These are phyloP conservation scores for Connochaetes taurinus DNA, from an alignment of 2,113 vertebrate species.

Conservation along the genomic window DNA sequence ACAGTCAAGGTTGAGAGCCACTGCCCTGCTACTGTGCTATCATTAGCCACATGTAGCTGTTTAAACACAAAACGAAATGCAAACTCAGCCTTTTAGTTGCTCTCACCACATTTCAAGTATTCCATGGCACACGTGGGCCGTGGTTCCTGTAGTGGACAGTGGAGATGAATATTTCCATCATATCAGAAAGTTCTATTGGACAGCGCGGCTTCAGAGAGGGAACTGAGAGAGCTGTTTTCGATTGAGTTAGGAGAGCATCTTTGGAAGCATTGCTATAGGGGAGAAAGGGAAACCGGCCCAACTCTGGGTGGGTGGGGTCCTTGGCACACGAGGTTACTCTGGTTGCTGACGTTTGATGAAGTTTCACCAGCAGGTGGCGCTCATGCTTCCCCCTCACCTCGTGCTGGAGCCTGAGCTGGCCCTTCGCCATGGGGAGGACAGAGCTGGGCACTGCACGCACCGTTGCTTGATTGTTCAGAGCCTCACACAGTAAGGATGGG, in stretches of 20 bases:
- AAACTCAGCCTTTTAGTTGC: background rate
- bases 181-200: background rate
- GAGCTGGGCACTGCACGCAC: background rate
- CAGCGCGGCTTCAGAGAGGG: background rate
- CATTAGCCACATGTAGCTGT: background rate
- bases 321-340: background rate
- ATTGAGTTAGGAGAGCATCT: background rate
- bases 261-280: background rate
- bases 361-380: background rate
- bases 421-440: background rate
- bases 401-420: background rate
- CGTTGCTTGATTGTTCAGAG: background rate
- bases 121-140: rapidly evolving
- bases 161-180: background rate
- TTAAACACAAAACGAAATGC: background rate
- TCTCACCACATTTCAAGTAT: too few relatives aligned
- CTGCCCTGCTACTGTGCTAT: too few relatives aligned
- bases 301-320: background rate
- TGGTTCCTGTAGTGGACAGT: too few relatives aligned
- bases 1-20: background rate
- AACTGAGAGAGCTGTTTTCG: background rate
- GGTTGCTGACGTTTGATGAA: background rate
- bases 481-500: background rate
- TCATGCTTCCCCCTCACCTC: rapidly evolving
- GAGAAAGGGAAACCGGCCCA: background rate